Percentiles rank a stretch among this genome's conserved stretches.
Evolutionary conservation across 2,888 invertebrate genomes (phyloP).

Genomic region (Cerceris rybyensis): DNA sequence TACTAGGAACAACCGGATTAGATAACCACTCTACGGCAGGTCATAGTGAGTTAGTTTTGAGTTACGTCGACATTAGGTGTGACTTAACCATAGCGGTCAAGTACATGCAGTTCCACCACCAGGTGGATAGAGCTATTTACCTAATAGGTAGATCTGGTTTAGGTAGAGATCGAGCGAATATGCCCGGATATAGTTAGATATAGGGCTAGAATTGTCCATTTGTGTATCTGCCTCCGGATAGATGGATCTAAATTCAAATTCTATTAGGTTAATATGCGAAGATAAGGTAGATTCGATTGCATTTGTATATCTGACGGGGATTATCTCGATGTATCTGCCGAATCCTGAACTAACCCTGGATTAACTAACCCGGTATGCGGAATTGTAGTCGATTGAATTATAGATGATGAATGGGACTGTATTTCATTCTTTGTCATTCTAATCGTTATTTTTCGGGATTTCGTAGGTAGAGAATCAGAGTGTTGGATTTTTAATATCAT

Average conservation of each 20-base stretch:
- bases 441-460: too few relatives aligned
- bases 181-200: background rate
- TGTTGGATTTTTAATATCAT: too few relatives aligned
- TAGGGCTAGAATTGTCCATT: slow-evolving; percentile 1
- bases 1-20: too few relatives aligned
- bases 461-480: too few relatives aligned
- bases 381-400: too few relatives aligned
- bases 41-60: too few relatives aligned
- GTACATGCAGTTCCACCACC: background rate
- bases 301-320: background rate
- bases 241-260: slow-evolving; percentile 1
- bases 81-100: background rate
- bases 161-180: background rate
- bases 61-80: too few relatives aligned
- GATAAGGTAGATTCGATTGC: background rate
- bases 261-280: background rate
- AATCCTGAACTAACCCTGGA: too few relatives aligned
- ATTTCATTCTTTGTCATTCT: too few relatives aligned
- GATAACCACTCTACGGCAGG: too few relatives aligned
- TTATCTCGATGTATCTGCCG: background rate
- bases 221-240: background rate
- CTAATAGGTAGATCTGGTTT: slow-evolving; percentile 4
- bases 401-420: too few relatives aligned
- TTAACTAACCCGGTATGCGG: too few relatives aligned
- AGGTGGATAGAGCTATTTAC: slow-evolving; percentile 1